Conservation (phyloP, 2,888 invertebrate genomes). For the Alloplasta piceator region DNA sequence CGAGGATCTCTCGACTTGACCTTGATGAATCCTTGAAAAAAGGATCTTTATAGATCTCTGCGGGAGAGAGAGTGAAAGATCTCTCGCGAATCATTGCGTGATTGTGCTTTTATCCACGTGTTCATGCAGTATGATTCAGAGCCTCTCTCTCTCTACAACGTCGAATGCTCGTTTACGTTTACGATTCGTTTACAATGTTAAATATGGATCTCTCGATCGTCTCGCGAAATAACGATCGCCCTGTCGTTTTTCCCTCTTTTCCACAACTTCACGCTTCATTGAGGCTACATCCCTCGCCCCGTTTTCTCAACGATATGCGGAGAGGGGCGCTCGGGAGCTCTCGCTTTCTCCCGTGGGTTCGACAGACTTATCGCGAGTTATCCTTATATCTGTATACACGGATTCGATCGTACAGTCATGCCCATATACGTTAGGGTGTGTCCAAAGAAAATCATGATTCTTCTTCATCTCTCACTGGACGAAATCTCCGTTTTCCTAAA, state of each 20-base stretch:
- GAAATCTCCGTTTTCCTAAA: too few species aligned
- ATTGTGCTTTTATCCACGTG: background rate
- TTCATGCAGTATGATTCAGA: background rate
- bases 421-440: background rate
- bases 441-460: background rate
- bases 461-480: too few species aligned
- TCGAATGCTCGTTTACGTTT: background rate
- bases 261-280: conserved; percentile 62
- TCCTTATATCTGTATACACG: conserved; percentile 28
- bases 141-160: conserved; percentile 1
- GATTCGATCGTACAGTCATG: conserved; percentile 1
- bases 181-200: conserved; percentile 28
- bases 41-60: background rate
- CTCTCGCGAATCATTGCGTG: conserved; percentile 11
- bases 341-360: conserved; percentile 65
- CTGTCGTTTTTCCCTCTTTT: conserved; percentile 13
- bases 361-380: conserved; percentile 48
- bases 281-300: conserved; percentile 10
- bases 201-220: conserved; percentile 20
- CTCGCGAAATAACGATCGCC: conserved; percentile 34
- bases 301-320: background rate
- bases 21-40: conserved; percentile 52
- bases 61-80: background rate
- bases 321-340: conserved; percentile 52
- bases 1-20: conserved; percentile 10